Conservation (phyloP, 2,113 vertebrate genomes). For the Brachyhypopomus gauderio region DNA sequence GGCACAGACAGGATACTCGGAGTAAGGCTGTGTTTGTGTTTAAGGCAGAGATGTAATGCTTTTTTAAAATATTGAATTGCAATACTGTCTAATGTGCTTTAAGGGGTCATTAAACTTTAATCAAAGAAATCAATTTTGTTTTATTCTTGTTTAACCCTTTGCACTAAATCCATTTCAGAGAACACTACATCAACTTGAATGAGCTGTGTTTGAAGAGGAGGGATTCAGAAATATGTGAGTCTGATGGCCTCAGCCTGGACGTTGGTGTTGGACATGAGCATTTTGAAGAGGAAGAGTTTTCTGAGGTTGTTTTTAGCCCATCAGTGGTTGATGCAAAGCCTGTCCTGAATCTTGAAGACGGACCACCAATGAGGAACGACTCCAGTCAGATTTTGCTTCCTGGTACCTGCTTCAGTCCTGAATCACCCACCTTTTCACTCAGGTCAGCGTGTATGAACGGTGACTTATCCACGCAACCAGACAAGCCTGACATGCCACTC, state of each 20-base stretch:
- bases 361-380: neutral
- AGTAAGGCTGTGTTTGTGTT: conserved; percentile 6
- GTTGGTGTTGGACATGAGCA: conserved; percentile 33
- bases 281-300: conserved; percentile 23
- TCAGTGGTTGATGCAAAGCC: conserved; percentile 27
- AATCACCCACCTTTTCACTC: neutral
- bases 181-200: conserved; percentile 7
- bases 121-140: neutral
- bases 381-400: neutral
- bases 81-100: neutral
- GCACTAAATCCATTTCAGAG: conserved; percentile 19
- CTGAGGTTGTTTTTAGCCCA: conserved; percentile 22
- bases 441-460: conserved; percentile 22
- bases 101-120: neutral
- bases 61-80: neutral
- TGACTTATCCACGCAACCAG: neutral
- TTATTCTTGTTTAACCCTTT: neutral
- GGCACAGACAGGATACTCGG: conserved; percentile 5
- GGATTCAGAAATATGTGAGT: conserved; percentile 9
- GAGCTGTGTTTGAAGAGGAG: conserved; percentile 29
- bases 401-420: conserved; percentile 31
- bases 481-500: neutral
- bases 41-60: too few species aligned
- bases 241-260: conserved; percentile 22
- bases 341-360: neutral